Evolutionary conservation across 2,113 vertebrate species (phyloP).

Genomic region (Myrmecobius fasciatus): DNA sequence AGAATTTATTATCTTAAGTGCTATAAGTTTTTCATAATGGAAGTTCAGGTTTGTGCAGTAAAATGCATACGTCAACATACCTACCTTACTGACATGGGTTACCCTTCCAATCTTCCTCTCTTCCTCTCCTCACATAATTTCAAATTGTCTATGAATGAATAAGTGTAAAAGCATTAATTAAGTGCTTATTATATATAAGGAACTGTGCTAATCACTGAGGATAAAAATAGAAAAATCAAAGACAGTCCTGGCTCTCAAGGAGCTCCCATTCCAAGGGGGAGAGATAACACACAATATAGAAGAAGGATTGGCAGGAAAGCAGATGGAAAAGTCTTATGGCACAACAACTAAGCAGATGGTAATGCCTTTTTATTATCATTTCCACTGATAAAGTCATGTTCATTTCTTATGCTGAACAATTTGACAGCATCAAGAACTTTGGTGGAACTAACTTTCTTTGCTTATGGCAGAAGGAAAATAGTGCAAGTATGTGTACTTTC

Average conservation of each 20-base stretch:
- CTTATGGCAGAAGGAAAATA: background rate
- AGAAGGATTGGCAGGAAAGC: background rate
- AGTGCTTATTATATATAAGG: background rate
- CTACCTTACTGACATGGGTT: background rate
- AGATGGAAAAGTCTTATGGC: background rate
- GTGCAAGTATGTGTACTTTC: too few species aligned
- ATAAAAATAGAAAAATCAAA: background rate
- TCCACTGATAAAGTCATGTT: background rate
- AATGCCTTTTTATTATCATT: background rate
- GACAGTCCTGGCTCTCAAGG: background rate
- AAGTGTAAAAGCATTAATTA: background rate
- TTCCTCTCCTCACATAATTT: background rate
- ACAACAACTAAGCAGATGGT: background rate
- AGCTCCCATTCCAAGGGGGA: background rate
- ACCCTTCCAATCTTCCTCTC: background rate
- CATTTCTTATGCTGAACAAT: background rate
- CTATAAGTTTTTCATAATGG: background rate
- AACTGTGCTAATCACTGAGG: background rate
- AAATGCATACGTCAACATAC: background rate
- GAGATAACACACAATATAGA: background rate
- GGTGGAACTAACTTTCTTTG: background rate
- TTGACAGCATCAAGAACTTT: background rate
- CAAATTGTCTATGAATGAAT: background rate
- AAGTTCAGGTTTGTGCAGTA: background rate
- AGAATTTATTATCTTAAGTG: background rate